These are phyloP conservation scores for Cephalopterus ornatus DNA, from an alignment of 2,113 vertebrate species.

Conservation along the genomic window DNA sequence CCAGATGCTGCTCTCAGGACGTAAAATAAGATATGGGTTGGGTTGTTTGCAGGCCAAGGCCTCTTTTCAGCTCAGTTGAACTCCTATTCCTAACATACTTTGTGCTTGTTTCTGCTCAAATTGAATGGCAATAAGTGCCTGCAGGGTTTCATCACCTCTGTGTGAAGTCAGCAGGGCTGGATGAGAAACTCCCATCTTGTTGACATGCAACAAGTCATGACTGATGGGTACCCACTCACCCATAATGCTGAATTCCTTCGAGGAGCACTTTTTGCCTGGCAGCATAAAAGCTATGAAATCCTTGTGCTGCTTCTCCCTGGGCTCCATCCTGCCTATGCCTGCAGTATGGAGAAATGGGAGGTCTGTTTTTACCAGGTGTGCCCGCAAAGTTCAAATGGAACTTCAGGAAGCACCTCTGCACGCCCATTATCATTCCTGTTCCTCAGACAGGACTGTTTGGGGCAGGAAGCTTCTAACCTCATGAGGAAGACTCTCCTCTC, in stretches of 20 bases:
- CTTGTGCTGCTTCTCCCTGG: slow-evolving; percentile 61
- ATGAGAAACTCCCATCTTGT: neutral
- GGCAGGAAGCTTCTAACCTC: neutral
- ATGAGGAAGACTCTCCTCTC: neutral
- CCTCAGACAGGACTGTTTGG: neutral
- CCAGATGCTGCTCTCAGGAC: neutral
- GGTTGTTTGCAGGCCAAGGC: neutral
- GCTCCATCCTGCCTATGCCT: slow-evolving; percentile 67
- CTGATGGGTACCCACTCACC: slow-evolving; percentile 10
- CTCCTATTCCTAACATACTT: neutral
- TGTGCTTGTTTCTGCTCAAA: neutral
- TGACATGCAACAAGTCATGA: neutral
- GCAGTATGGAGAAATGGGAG: neutral
- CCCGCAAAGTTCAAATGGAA: neutral
- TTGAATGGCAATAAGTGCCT: neutral
- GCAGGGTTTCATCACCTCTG: neutral
- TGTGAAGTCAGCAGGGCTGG: neutral
- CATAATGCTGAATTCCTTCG: slow-evolving; percentile 15
- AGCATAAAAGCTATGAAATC: slow-evolving; percentile 36
- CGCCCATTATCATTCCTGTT: neutral
- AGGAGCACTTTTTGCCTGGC: slow-evolving; percentile 47
- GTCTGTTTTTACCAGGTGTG: neutral
- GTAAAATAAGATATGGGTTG: neutral
- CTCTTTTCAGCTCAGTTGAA: neutral
- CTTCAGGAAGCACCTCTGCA: fast-evolving